A percentile compares a stretch with the other conserved stretches of the same genome.
Conservation (phyloP, 2,888 invertebrate genomes). For the Harmothoe impar region DNA sequence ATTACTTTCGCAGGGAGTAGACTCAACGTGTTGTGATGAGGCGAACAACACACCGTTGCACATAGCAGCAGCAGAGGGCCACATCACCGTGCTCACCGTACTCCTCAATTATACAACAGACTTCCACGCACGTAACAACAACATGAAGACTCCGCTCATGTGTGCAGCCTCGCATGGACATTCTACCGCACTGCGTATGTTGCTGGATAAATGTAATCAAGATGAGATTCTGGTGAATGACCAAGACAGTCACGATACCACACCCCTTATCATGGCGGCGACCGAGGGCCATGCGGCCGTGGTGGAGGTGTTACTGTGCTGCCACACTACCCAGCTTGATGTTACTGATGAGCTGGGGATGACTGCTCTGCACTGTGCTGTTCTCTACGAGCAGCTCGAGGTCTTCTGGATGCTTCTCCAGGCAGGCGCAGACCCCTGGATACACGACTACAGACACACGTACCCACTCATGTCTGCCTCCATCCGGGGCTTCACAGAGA, state of each 20-base stretch:
- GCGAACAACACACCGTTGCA: slow-evolving; percentile 72
- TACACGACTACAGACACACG: not conserved
- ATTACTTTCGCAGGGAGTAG: slow-evolving; percentile 72
- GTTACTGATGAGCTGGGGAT: not conserved
- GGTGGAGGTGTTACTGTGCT: not conserved
- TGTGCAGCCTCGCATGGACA: slow-evolving; percentile 1
- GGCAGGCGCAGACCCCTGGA: slow-evolving; percentile 22
- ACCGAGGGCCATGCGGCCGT: slow-evolving; percentile 13
- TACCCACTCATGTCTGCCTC: slow-evolving; percentile 47
- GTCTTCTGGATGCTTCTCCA: slow-evolving; percentile 10
- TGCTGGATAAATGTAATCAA: not conserved
- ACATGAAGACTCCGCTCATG: not conserved
- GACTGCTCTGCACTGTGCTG: slow-evolving; percentile 9
- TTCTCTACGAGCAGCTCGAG: not conserved
- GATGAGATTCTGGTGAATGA: not conserved
- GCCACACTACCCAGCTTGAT: not conserved
- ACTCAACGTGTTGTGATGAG: slow-evolving; percentile 71
- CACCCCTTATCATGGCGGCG: not conserved
- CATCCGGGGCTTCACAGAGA: not conserved
- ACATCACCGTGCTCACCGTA: not conserved
- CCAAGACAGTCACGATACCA: not conserved
- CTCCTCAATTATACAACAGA: slow-evolving; percentile 21
- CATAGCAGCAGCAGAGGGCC: slow-evolving; percentile 67
- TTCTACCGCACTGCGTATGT: not conserved
- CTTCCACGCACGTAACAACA: not conserved